Conservation (phyloP, 2,888 invertebrate species). For the Thecophora atra region DNA sequence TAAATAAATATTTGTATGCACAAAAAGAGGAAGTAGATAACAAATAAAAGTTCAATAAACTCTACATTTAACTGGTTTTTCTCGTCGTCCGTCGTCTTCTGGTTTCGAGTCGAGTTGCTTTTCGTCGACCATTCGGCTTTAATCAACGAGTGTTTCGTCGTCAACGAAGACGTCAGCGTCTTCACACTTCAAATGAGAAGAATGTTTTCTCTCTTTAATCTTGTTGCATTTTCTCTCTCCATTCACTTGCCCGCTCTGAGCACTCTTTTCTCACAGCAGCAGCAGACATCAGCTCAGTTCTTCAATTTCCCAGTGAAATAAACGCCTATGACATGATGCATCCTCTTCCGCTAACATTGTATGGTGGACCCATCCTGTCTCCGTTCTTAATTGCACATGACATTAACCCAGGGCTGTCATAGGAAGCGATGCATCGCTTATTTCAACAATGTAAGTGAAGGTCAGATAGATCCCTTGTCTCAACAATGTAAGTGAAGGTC, state of each 20-base stretch:
- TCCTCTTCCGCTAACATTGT: no score
- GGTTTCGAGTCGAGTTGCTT: background rate
- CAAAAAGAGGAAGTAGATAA: conserved; percentile 27
- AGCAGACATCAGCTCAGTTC: no score
- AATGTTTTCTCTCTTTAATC: background rate
- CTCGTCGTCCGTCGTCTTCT: background rate
- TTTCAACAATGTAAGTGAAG: no score
- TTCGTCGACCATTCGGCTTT: background rate
- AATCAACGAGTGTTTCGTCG: conserved; percentile 29
- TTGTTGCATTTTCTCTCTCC: background rate
- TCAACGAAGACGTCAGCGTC: conserved; percentile 9
- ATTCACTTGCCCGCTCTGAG: background rate
- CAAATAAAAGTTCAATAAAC: conserved; percentile 59
- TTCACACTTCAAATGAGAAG: background rate
- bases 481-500: no score
- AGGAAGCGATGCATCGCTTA: no score
- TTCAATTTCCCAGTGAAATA: no score
- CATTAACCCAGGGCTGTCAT: no score
- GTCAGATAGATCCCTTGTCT: no score
- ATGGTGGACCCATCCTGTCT: no score
- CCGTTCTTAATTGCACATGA: no score
- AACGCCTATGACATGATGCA: no score
- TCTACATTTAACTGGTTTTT: conserved; percentile 41
- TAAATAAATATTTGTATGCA: conserved; percentile 23
- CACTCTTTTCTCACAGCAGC: background rate